Percentiles rank a stretch among this genome's conserved stretches.
These are phyloP conservation scores for Diploscapter pachys DNA, from an alignment of 1,140 invertebrate species.

Conservation along the genomic window DNA sequence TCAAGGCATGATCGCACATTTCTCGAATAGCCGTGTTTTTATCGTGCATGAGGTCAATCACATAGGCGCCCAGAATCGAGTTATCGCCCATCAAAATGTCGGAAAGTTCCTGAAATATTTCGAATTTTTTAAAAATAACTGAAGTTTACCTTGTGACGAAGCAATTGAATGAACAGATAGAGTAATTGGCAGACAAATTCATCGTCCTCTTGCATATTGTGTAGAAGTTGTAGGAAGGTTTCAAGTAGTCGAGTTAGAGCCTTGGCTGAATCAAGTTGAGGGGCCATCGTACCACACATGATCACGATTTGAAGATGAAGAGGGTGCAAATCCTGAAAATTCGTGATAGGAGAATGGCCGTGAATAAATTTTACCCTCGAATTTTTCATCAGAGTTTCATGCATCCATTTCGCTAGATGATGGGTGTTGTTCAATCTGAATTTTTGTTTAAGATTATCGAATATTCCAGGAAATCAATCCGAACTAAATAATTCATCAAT, in stretches of 20 bases:
- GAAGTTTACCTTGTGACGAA: constrained; percentile 71
- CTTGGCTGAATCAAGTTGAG: constrained; percentile 64
- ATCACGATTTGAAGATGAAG: constrained; percentile 76
- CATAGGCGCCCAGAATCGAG: constrained; percentile 81
- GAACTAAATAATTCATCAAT: no score
- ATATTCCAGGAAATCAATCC: no score
- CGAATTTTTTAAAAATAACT: neutral
- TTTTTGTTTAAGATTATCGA: no score
- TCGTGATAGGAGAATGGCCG: no score
- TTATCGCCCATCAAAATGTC: constrained; percentile 45
- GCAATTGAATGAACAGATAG: constrained; percentile 87
- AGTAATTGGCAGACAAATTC: constrained; percentile 90
- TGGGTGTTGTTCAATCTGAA: constrained; percentile 68
- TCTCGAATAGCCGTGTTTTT: constrained; percentile 87
- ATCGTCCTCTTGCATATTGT: constrained; percentile 90
- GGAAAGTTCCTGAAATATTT: constrained; percentile 17
- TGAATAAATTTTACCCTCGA: neutral
- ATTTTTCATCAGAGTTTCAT: constrained; percentile 61
- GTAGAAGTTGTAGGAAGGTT: constrained; percentile 65
- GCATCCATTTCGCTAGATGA: constrained; percentile 82
- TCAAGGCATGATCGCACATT: constrained; percentile 83
- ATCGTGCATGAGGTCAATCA: constrained; percentile 96
- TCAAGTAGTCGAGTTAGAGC: constrained; percentile 29
- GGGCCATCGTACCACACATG: constrained; percentile 78
- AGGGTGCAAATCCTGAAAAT: constrained; percentile 63